Evolutionary conservation across 2,113 vertebrate species (phyloP).

Genomic region (Maccullochella peelii): DNA sequence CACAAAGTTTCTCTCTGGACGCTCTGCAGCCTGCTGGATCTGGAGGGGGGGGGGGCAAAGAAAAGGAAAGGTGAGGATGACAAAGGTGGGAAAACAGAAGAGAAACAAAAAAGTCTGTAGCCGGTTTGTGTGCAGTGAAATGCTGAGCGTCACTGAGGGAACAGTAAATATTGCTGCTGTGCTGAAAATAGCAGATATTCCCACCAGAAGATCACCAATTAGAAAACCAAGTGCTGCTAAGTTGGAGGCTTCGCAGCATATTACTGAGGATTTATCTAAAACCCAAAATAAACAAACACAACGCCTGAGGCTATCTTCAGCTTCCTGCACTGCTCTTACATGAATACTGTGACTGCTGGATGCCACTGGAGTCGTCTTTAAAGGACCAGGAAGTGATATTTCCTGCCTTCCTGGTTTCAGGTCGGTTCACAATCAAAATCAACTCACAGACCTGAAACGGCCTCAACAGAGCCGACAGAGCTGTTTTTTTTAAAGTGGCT

Average conservation of each 20-base stretch:
- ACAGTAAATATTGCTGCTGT: background rate
- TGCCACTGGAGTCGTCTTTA: too few relatives aligned
- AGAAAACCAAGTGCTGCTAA: background rate
- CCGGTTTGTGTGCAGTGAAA: background rate
- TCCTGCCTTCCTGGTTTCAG: too few relatives aligned
- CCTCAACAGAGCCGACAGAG: too few relatives aligned
- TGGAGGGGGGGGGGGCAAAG: constrained; percentile 53
- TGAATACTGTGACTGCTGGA: background rate
- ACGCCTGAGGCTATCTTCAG: background rate
- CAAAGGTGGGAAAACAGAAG: too few relatives aligned
- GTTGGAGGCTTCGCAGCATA: constrained; percentile 3
- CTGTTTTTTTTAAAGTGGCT: too few relatives aligned
- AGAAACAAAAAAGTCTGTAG: too few relatives aligned
- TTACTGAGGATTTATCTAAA: constrained; percentile 15
- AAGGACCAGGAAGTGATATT: too few relatives aligned
- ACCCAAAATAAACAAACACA: constrained; percentile 15
- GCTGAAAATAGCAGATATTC: background rate
- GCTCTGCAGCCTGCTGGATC: constrained; percentile 99
- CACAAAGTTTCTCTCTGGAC: constrained; percentile 96
- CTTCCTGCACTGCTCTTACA: background rate
- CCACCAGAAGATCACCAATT: background rate
- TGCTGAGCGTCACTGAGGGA: background rate
- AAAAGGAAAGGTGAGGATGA: too few relatives aligned
- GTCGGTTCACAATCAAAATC: background rate
- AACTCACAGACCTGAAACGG: background rate